A percentile compares a stretch with the other conserved stretches of the same genome.
Conservation (phyloP, 2,113 vertebrate species). For the Calidris pugnax region DNA sequence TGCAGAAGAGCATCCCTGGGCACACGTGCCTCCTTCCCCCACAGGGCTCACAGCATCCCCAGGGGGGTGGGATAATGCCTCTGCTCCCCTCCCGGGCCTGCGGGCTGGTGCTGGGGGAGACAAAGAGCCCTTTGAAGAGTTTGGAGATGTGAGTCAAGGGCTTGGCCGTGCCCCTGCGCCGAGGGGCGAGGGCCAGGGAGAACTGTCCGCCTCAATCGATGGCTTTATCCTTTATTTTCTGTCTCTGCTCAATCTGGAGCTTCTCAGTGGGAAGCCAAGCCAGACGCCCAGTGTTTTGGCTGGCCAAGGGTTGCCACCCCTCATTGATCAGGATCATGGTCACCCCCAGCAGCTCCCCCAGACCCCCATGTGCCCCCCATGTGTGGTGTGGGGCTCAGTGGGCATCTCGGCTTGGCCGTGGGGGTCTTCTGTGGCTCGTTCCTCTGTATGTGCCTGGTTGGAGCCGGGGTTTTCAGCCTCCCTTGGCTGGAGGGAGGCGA, state of each 20-base stretch:
- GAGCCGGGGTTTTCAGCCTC: neutral
- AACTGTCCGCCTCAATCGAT: neutral
- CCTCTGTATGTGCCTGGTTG: neutral
- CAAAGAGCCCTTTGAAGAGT: slow-evolving; percentile 38
- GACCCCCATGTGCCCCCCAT: rapidly evolving
- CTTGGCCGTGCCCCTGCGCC: neutral
- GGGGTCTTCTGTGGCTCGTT: rapidly evolving
- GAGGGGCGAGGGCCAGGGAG: neutral
- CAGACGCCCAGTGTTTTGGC: neutral
- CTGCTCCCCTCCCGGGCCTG: neutral
- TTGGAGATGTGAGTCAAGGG: neutral
- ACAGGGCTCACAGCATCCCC: neutral
- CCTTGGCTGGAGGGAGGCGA: neutral
- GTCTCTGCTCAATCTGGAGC: neutral
- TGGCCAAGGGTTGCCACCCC: neutral
- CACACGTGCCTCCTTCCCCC: neutral
- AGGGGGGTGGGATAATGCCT: rapidly evolving
- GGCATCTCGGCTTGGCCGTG: rapidly evolving
- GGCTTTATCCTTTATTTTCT: neutral
- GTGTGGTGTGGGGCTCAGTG: rapidly evolving
- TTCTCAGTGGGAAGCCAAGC: neutral
- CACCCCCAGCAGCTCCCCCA: rapidly evolving
- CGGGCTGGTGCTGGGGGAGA: neutral
- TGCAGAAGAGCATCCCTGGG: neutral
- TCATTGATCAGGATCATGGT: neutral